Evolutionary conservation across 2,113 vertebrate genomes (phyloP).

Genomic region (Apteryx owenii): DNA sequence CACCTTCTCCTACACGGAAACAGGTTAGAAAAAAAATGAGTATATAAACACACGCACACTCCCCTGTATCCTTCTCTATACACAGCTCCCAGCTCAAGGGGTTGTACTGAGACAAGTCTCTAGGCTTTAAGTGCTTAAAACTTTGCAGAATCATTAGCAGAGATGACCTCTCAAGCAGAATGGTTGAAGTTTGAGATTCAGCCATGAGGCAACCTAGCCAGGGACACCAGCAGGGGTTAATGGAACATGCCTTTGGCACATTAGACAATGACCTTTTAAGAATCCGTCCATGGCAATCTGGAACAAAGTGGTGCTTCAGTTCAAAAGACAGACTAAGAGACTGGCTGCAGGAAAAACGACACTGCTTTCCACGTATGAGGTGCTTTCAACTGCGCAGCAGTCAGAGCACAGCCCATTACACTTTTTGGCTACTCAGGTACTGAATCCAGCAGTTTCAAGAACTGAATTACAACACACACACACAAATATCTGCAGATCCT

Average conservation of each 20-base stretch:
- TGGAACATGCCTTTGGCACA: accelerated
- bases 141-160: neutral
- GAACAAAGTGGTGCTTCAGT: neutral
- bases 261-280: neutral
- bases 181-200: neutral
- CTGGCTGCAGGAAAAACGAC: neutral
- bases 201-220: accelerated
- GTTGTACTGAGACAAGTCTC: neutral
- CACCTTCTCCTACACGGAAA: neutral
- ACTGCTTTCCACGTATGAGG: accelerated
- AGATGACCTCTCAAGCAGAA: neutral
- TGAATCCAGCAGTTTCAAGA: accelerated
- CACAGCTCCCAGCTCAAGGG: neutral
- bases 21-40: accelerated
- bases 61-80: neutral
- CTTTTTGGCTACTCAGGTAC: neutral
- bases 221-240: neutral
- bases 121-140: neutral
- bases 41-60: neutral
- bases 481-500: neutral
- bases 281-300: neutral
- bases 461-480: neutral
- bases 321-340: neutral
- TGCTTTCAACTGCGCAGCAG: neutral
- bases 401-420: neutral